Percentiles rank a stretch among this genome's conserved stretches.
phyloP scores from a whole-genome alignment of 2,888 invertebrate genomes.

The Flexamia atlantica region DNA sequence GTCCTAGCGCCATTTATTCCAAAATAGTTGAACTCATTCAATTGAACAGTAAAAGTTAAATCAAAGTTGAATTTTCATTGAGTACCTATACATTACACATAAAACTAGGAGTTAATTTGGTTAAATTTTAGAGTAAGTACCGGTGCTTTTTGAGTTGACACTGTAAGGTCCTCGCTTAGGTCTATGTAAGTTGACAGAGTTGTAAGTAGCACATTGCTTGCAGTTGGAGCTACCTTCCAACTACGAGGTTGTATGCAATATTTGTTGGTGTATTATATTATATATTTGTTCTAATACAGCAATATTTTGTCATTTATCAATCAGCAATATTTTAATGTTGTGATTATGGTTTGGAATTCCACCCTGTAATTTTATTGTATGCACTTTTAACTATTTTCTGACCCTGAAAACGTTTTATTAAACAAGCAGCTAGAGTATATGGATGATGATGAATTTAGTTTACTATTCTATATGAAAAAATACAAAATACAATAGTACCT shows the following conservation, averaged over 20 bases:
- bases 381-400: conserved; percentile 19
- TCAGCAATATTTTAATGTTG: conserved; percentile 57
- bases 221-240: background rate
- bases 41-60: background rate
- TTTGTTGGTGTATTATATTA: conserved; percentile 43
- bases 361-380: background rate
- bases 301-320: conserved; percentile 43
- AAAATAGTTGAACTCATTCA: background rate
- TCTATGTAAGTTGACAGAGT: conserved; percentile 3
- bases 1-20: background rate
- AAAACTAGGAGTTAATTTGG: background rate
- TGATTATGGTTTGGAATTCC: conserved; percentile 31
- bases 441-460: too few relatives aligned
- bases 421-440: background rate
- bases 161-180: conserved; percentile 33
- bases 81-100: background rate
- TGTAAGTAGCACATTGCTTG: conserved; percentile 13
- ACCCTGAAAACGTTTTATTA: background rate
- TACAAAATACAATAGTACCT: too few relatives aligned
- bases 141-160: conserved; percentile 27
- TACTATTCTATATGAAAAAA: too few relatives aligned
- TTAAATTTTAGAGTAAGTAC: conserved; percentile 6
- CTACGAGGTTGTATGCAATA: conserved; percentile 25
- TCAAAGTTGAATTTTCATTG: background rate
- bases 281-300: conserved; percentile 39